Base-by-base conservation (phyloP, 1,140 invertebrate species). In the Zaprionus vittiger region DNA sequence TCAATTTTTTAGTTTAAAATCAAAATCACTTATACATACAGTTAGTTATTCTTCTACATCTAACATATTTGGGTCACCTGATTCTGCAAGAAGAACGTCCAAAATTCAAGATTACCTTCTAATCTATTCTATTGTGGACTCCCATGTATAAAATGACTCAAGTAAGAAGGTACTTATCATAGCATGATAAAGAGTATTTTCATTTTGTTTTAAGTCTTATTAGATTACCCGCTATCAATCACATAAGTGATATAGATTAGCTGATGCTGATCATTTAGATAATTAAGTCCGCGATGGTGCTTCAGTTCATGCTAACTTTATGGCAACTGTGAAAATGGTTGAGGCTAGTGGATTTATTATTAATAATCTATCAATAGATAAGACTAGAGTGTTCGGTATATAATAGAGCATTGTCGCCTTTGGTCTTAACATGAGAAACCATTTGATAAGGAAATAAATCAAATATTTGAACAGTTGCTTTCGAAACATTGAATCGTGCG, bases 361-460 rank as follows among this genome's bases (percentile, higher is more conserved):
- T 60, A 60, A 14, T 52, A 52, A 52, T 52, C 47, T 34, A 37
- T 7, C 17, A 41, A 44, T 22, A 28, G 63, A 73, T 73, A 66
- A 73, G 55, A 24, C 22, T 17, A n/a, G 34, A 55, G 56, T 67
- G 24, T 52, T 28, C 34, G 28, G 31, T 72, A 11, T 49, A 20
- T 66, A 37, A 73, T 61, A 67, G 59, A 41, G 63, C n/a, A 52
- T 7, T 31, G 15, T 31, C 49, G 17, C 37, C 20, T 28, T 55
- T 55, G 9, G 20, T 22, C 37, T 31, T 26, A 56, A 14, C 49
- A 55, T 57, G 49, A 59, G 31, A 52, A 67, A 57, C 52, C 37
- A 31, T 57, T 20, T 66, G 65, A 49, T 67, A 67, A 67, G 24
- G 14, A n/a, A 59, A 17, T 34, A 34, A 55, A 60, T 34, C 24